phyloP scores from a whole-genome alignment of 2,797 vertebrate genomes.

The Phrynocephalus guinanensis region DNA sequence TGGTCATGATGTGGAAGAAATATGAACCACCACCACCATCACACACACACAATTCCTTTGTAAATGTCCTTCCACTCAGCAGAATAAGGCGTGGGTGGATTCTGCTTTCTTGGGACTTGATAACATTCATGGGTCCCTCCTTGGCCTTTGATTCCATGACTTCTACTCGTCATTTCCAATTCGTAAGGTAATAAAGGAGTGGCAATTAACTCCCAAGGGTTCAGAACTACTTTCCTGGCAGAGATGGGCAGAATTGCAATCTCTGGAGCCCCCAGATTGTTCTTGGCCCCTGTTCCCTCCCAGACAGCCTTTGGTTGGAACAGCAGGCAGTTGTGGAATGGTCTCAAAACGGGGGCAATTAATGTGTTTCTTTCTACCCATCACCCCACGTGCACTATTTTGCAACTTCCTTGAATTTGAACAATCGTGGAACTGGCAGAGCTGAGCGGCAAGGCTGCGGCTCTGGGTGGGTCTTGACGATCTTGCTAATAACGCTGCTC shows the following conservation, averaged over 20 bases:
- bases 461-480: neutral
- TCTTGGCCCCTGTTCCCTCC: neutral
- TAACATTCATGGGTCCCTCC: neutral
- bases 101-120: neutral
- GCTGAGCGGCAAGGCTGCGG: neutral
- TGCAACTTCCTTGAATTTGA: constrained; percentile 15
- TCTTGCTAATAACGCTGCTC: neutral
- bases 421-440: constrained; percentile 9
- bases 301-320: neutral
- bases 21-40: too few relatives aligned
- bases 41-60: too few relatives aligned
- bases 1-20: neutral
- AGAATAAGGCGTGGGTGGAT: neutral
- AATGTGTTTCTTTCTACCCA: neutral
- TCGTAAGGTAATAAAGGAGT: neutral
- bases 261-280: neutral
- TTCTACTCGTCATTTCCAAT: neutral
- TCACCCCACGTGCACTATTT: neutral
- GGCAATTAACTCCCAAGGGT: neutral
- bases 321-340: neutral
- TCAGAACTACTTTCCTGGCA: neutral
- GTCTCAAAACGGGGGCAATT: neutral
- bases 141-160: neutral
- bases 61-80: neutral
- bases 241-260: neutral